Evolutionary conservation across 2,113 vertebrate species (phyloP).

Genomic region (Apteryx mantelli): DNA sequence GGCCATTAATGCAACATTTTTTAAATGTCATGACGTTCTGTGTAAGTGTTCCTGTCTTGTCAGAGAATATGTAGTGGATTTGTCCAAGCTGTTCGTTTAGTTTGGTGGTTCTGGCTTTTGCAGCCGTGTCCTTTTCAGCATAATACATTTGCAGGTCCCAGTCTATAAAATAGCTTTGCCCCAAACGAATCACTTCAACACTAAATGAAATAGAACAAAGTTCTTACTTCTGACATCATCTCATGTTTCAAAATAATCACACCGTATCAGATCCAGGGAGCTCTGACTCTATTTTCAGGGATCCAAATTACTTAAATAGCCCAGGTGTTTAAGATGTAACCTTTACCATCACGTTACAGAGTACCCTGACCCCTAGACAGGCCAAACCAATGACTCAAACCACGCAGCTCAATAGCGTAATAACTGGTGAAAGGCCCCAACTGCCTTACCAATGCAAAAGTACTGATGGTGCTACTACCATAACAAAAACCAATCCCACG

Average conservation of each 20-base stretch:
- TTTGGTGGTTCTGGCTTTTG: conserved; percentile 95
- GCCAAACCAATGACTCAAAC: neutral
- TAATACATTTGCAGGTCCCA: conserved; percentile 99
- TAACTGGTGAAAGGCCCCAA: neutral
- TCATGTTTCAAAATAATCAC: neutral
- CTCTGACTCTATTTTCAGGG: neutral
- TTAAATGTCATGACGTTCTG: conserved; percentile 98
- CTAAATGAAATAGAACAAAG: conserved; percentile 54
- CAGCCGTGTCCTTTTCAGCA: conserved; percentile 88
- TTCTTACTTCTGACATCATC: neutral
- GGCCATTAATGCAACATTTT: conserved; percentile 90
- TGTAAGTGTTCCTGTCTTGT: conserved; percentile 96
- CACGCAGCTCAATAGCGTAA: neutral
- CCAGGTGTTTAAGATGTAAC: neutral
- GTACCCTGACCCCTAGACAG: neutral
- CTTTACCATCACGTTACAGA: neutral
- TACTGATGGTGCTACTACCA: neutral
- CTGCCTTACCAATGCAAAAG: too few relatives aligned
- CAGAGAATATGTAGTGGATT: conserved; percentile 95
- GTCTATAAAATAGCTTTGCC: conserved; percentile 98
- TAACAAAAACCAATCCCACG: neutral
- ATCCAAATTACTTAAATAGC: neutral
- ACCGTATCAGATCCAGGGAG: neutral
- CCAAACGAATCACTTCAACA: conserved; percentile 94
- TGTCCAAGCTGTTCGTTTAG: conserved; percentile 97